Base-by-base conservation (phyloP, 2,113 vertebrate genomes). In the Tor tambroides region DNA sequence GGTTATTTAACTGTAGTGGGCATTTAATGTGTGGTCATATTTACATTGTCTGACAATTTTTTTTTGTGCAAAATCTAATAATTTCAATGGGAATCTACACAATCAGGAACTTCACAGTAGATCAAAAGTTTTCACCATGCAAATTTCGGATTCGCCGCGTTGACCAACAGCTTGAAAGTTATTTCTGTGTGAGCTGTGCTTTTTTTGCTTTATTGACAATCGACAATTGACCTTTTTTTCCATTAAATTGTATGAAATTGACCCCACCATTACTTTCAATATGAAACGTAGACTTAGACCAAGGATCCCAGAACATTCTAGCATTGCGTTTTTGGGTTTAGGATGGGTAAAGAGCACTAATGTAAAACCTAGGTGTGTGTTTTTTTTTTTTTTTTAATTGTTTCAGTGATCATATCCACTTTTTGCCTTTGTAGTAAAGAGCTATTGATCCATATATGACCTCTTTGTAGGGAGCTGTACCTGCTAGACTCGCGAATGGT, bases 401-500 rank as follows among this genome's bases (percentile, higher is more conserved):
- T 69, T 51, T 71, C 6, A 26, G 23, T 56, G 23, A 74, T 54
- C 21, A 41, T 78, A 23, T 59, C 19, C 3, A 9, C 23, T 61
- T 38, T 61, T 23, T 30, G 11, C 6, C 0, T 32, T 23, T 38
- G 3, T 38, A 61, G 30, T 61, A 28, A 19, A 46, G 35, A 80
- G 23, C 9, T 26, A 56, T 23, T 59, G 30, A 61, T 12, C 4
- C 17, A 6, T 86, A 3, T 56, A 9, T 30, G 82, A 86, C 28
- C 51, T 61, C 43, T 89, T 90, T 96, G 97, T 72, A 95, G 95
- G 0, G 97, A 98, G 89, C 92, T 98, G 89, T 95, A 97, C 91
- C 95, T 98, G 89, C 94, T 99, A 0, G 97, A 98, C 90, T 96
- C 96, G 28, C 93, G 96, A 35, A 96, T 96, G 0, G 94, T 99